Conservation (phyloP, 2,113 vertebrate species). For the Thalassoma bifasciatum region DNA sequence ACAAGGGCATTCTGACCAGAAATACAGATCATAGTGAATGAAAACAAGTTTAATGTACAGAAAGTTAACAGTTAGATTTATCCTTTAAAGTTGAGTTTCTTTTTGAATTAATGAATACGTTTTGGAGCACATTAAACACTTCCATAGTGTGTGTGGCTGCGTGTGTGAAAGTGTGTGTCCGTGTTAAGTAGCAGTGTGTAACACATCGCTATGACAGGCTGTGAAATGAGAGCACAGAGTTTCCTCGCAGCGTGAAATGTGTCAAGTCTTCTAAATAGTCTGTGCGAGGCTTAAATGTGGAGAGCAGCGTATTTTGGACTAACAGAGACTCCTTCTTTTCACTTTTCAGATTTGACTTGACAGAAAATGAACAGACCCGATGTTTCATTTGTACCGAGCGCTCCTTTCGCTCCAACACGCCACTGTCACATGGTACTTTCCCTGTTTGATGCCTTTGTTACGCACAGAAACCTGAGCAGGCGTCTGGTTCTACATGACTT, state of each 20-base stretch:
- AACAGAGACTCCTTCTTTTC: not conserved
- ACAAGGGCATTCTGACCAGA: no score
- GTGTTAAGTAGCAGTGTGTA: not conserved
- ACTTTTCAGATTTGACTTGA: not conserved
- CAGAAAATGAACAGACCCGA: not conserved
- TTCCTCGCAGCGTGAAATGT: not conserved
- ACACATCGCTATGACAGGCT: not conserved
- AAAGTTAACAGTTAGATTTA: no score
- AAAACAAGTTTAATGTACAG: no score
- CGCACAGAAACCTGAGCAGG: not conserved
- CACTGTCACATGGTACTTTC: not conserved
- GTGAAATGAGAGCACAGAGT: not conserved
- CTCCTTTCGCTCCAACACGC: not conserved
- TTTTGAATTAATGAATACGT: no score
- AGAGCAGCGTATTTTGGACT: not conserved
- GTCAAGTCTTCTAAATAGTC: not conserved
- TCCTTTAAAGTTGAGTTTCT: no score
- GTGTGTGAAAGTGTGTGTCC: not conserved
- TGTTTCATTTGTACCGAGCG: not conserved
- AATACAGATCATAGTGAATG: no score
- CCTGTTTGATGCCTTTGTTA: not conserved
- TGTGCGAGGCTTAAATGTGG: constrained; percentile 1
- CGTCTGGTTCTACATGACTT: not conserved
- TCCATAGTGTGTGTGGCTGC: no score
- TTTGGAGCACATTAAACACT: no score